phyloP scores from a whole-genome alignment of 2,888 invertebrate genomes.

The Acanthosepion esculentum region DNA sequence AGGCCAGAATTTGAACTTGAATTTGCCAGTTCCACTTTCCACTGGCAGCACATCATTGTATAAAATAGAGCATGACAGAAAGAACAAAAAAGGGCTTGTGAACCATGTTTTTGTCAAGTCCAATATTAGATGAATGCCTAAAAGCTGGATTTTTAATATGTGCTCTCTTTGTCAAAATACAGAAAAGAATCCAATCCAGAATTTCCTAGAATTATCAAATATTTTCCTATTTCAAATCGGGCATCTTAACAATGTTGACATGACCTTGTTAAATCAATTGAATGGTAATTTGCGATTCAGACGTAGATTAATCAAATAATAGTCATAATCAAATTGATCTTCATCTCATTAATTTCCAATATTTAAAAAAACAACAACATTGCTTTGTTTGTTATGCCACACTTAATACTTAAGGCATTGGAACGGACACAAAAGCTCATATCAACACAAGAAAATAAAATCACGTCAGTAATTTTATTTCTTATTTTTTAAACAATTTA shows the following conservation, averaged over 20 bases:
- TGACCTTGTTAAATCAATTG: slow-evolving; percentile 33
- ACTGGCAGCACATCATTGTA: too few relatives aligned
- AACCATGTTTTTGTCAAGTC: not conserved
- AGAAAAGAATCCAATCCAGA: not conserved
- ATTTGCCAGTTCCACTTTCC: too few relatives aligned
- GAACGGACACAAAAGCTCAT: not conserved
- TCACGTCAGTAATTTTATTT: not conserved
- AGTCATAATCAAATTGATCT: slow-evolving; percentile 15
- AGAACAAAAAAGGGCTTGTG: not conserved
- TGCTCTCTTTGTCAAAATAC: not conserved
- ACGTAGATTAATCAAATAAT: slow-evolving; percentile 13
- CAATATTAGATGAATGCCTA: not conserved
- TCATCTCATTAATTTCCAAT: slow-evolving; percentile 23
- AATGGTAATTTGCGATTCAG: slow-evolving; percentile 33
- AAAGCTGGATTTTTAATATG: not conserved
- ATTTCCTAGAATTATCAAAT: not conserved
- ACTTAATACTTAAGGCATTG: not conserved
- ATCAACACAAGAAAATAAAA: not conserved
- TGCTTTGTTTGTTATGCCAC: not conserved
- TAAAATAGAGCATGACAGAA: not conserved
- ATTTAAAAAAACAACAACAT: not conserved
- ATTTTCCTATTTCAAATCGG: not conserved
- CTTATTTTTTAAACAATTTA: not conserved
- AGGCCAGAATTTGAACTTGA: too few relatives aligned
- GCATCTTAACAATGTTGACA: slow-evolving; percentile 33